These are phyloP conservation scores for Dicyrtoma fusca DNA, from an alignment of 2,888 invertebrate genomes.

Conservation along the genomic window DNA sequence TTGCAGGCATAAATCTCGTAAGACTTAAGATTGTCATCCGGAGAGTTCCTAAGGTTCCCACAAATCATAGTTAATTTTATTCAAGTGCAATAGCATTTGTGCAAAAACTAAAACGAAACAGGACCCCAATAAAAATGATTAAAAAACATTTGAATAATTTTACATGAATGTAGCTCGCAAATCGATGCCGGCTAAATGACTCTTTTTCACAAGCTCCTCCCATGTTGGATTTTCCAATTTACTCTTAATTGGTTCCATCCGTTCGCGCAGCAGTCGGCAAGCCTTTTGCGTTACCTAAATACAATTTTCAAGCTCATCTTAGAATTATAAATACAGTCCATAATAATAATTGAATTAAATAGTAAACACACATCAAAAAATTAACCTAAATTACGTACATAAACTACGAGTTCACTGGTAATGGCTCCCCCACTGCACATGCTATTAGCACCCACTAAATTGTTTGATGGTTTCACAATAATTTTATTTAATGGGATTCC, in stretches of 20 bases:
- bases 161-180: constrained; percentile 64
- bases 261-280: constrained; percentile 58
- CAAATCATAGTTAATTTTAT: neutral
- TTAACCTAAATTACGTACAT: constrained; percentile 51
- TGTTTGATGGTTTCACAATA: constrained; percentile 58
- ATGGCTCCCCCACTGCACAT: constrained; percentile 58
- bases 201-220: constrained; percentile 58
- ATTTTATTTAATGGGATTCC: constrained; percentile 59
- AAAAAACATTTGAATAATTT: neutral
- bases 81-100: neutral
- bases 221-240: constrained; percentile 57
- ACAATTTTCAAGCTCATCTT: neutral
- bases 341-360: constrained; percentile 26
- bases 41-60: constrained; percentile 10
- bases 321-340: constrained; percentile 12
- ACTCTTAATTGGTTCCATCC: constrained; percentile 58
- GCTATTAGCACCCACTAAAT: constrained; percentile 58
- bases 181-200: constrained; percentile 58
- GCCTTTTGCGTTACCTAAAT: constrained; percentile 44
- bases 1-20: constrained; percentile 71
- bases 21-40: constrained; percentile 60
- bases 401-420: constrained; percentile 59
- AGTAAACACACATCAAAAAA: too few relatives aligned
- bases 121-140: neutral
- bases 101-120: neutral